These are phyloP conservation scores for Boloria selene DNA, from an alignment of 2,888 invertebrate genomes.

Conservation along the genomic window DNA sequence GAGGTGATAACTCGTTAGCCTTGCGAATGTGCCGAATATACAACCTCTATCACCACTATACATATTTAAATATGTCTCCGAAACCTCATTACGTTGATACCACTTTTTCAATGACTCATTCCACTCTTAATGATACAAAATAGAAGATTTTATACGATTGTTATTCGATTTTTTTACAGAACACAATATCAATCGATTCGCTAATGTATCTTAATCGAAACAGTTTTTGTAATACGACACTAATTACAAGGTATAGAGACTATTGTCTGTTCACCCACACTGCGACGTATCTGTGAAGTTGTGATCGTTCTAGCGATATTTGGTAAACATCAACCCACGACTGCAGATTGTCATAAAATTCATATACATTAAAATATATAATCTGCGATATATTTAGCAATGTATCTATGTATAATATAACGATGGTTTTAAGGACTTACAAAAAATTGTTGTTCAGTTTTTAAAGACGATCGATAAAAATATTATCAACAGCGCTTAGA, in stretches of 20 bases:
- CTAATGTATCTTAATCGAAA: conserved; percentile 24
- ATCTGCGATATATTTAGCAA: not conserved
- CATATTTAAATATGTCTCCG: conserved; percentile 62
- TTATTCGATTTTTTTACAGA: too few species aligned
- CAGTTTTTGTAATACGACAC: conserved; percentile 54
- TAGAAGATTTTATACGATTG: too few species aligned
- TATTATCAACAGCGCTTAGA: conserved; percentile 37
- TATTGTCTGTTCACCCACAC: conserved; percentile 58
- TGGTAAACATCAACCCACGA: conserved; percentile 60
- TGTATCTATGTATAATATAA: not conserved
- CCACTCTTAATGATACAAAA: conserved; percentile 31
- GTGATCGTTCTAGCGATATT: conserved; percentile 45
- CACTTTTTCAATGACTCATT: conserved; percentile 61
- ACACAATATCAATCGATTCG: conserved; percentile 21
- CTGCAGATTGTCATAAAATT: conserved; percentile 17
- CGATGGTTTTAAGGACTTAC: too few species aligned
- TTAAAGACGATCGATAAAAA: not conserved
- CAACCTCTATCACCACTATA: conserved; percentile 55
- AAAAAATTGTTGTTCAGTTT: not conserved
- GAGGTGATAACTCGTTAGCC: conserved; percentile 69
- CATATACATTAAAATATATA: conserved; percentile 3
- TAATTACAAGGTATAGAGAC: conserved; percentile 51
- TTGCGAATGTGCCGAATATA: conserved; percentile 64
- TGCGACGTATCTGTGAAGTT: conserved; percentile 48
- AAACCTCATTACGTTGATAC: conserved; percentile 61